Percentiles rank a stretch among this genome's conserved stretches.
These are phyloP conservation scores for Lissocephala sabroskyi DNA, from an alignment of 2,888 invertebrate genomes.

Conservation along the genomic window DNA sequence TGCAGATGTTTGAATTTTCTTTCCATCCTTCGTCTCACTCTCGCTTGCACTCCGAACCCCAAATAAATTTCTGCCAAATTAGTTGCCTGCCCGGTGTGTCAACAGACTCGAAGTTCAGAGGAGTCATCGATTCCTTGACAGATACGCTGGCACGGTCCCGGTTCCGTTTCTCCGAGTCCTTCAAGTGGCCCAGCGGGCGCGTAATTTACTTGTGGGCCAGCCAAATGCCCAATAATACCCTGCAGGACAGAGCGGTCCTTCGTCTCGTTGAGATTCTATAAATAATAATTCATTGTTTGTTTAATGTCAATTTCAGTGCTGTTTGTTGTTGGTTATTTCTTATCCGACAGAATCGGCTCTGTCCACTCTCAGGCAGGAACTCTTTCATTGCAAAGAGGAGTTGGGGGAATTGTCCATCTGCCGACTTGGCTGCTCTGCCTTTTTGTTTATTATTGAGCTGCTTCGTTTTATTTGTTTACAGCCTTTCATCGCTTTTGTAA, in stretches of 20 bases:
- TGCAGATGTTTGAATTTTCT: constrained; percentile 67
- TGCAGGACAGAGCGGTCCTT: constrained; percentile 11
- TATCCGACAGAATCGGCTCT: neutral
- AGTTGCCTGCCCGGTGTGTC: constrained; percentile 44
- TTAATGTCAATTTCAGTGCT: constrained; percentile 34
- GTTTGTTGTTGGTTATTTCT: constrained; percentile 12
- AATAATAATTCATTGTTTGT: constrained; percentile 34
- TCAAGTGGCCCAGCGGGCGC: constrained; percentile 54
- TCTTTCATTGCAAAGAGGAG: too few relatives aligned
- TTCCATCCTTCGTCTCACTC: too few relatives aligned
- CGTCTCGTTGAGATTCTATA: constrained; percentile 10
- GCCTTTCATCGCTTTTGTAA: too few relatives aligned
- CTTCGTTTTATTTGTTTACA: too few relatives aligned
- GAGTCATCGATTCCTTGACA: constrained; percentile 33
- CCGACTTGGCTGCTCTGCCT: too few relatives aligned
- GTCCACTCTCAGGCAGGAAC: too few relatives aligned
- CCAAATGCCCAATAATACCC: too few relatives aligned
- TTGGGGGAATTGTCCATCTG: too few relatives aligned
- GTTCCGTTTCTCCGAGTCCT: constrained; percentile 9
- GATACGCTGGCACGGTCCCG: constrained; percentile 35
- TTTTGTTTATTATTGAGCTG: too few relatives aligned
- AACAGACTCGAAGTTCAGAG: too few relatives aligned
- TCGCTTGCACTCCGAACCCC: constrained; percentile 2
- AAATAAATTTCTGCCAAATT: constrained; percentile 31
- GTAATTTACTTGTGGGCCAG: constrained; percentile 37